phyloP scores from a whole-genome alignment of 2,888 invertebrate genomes.

The Leucozona laternaria region DNA sequence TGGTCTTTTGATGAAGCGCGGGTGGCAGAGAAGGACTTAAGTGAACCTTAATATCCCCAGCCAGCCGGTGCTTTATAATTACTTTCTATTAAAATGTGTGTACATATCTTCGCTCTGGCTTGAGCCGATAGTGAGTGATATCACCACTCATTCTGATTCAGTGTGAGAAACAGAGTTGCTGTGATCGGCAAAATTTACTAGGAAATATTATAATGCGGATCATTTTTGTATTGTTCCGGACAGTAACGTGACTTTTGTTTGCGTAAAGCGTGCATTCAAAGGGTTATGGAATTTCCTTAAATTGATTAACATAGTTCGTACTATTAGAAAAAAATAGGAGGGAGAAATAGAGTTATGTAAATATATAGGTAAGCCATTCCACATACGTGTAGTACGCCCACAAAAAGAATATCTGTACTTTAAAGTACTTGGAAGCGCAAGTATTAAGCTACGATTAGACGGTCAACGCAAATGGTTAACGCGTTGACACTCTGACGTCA shows the following conservation, averaged over 20 bases:
- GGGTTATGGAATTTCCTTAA: too few species aligned
- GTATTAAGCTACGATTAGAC: too few species aligned
- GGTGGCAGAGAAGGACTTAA: slow-evolving; percentile 41
- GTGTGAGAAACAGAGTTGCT: slow-evolving; percentile 53
- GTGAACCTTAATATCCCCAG: slow-evolving; percentile 60
- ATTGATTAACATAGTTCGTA: too few species aligned
- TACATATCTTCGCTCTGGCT: slow-evolving; percentile 47
- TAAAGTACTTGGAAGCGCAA: too few species aligned
- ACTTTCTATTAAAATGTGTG: slow-evolving; percentile 74
- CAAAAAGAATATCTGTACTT: too few species aligned
- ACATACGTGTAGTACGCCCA: too few species aligned
- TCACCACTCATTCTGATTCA: slow-evolving; percentile 12
- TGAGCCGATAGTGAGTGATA: slow-evolving; percentile 65
- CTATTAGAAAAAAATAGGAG: too few species aligned
- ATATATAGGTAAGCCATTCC: too few species aligned
- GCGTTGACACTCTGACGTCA: too few species aligned
- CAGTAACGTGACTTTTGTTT: neutral
- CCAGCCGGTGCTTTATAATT: slow-evolving; percentile 73
- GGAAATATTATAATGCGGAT: neutral
- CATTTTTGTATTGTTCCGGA: neutral
- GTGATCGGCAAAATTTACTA: slow-evolving; percentile 9
- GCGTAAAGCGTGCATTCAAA: too few species aligned
- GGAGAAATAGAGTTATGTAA: too few species aligned
- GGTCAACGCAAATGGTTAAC: too few species aligned
- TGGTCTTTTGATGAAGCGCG: slow-evolving; percentile 42